Percentiles rank a stretch among this genome's conserved stretches.
Evolutionary conservation across 2,797 vertebrate genomes (phyloP).

Genomic region (Champsocephalus gunnari): DNA sequence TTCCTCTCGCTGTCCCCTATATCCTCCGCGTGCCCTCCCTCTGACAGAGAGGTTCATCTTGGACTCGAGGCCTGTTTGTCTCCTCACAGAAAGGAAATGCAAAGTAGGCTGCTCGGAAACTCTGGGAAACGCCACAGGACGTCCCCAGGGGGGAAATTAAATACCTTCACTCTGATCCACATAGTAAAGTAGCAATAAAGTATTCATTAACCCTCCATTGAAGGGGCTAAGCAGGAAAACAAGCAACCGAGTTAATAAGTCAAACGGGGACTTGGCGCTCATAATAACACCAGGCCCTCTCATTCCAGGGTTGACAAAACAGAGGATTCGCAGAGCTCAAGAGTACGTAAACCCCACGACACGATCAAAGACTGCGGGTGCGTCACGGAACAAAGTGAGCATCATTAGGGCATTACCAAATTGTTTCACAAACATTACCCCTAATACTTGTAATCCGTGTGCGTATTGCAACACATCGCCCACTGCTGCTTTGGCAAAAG

Average conservation of each 20-base stretch:
- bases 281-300: constrained; percentile 47
- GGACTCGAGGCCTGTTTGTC: constrained; percentile 80
- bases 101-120: constrained; percentile 80
- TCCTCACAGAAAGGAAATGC: constrained; percentile 84
- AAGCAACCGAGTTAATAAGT: constrained; percentile 78
- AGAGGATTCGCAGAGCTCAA: constrained; percentile 51
- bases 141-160: constrained; percentile 76
- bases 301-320: constrained; percentile 73
- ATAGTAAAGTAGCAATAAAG: constrained; percentile 83
- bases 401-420: constrained; percentile 57
- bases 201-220: constrained; percentile 83
- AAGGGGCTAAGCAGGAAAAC: constrained; percentile 77
- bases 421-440: constrained; percentile 54
- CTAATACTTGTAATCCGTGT: constrained; percentile 59
- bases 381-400: constrained; percentile 50
- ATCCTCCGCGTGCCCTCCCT: constrained; percentile 58
- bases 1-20: constrained; percentile 41
- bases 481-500: constrained; percentile 49
- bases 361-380: constrained; percentile 43
- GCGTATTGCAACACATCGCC: constrained; percentile 55
- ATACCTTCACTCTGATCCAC: constrained; percentile 78
- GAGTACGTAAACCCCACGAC: constrained; percentile 52
- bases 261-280: constrained; percentile 74
- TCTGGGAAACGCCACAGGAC: constrained; percentile 85
- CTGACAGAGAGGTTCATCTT: constrained; percentile 64